These are phyloP conservation scores for Pterocles orientalis DNA, from an alignment of 2,113 vertebrate species.

Conservation along the genomic window DNA sequence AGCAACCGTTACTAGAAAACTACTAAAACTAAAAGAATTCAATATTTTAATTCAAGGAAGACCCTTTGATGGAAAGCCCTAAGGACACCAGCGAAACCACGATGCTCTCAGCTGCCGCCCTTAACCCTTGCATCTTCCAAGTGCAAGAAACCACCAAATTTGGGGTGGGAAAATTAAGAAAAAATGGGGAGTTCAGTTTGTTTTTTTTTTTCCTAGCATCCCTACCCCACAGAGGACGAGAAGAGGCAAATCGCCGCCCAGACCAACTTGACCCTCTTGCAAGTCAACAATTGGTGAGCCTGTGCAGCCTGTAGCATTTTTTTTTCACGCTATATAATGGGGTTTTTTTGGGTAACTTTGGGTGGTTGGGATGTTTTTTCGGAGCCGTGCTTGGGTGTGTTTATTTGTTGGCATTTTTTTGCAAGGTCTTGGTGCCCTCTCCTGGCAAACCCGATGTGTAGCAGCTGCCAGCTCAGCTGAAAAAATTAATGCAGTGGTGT, in stretches of 20 bases:
- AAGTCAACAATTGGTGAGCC: constrained; percentile 99
- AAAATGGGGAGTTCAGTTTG: too few species aligned
- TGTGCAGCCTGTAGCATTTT: background rate
- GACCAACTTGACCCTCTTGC: constrained; percentile 95
- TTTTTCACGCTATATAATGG: rapidly evolving
- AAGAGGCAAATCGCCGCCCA: constrained; percentile 97
- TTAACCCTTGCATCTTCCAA: background rate
- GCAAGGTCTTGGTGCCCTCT: constrained; percentile 19
- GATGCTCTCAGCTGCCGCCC: background rate
- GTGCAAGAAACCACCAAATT: background rate
- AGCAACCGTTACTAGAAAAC: background rate
- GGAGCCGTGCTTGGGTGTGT: rapidly evolving
- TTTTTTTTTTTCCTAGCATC: constrained; percentile 81
- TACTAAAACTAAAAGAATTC: rapidly evolving
- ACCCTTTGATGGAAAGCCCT: background rate
- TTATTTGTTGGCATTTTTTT: rapidly evolving
- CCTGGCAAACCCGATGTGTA: background rate
- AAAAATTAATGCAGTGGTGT: background rate
- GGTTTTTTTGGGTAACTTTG: background rate
- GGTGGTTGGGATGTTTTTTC: background rate
- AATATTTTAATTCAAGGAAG: background rate
- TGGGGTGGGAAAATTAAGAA: background rate
- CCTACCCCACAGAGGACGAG: constrained; percentile 98
- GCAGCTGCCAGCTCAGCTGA: background rate
- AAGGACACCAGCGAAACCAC: rapidly evolving